A percentile compares a stretch with the other conserved stretches of the same genome.
These are phyloP conservation scores for Nebria ingens DNA, from an alignment of 1,140 invertebrate genomes.

Conservation along the genomic window DNA sequence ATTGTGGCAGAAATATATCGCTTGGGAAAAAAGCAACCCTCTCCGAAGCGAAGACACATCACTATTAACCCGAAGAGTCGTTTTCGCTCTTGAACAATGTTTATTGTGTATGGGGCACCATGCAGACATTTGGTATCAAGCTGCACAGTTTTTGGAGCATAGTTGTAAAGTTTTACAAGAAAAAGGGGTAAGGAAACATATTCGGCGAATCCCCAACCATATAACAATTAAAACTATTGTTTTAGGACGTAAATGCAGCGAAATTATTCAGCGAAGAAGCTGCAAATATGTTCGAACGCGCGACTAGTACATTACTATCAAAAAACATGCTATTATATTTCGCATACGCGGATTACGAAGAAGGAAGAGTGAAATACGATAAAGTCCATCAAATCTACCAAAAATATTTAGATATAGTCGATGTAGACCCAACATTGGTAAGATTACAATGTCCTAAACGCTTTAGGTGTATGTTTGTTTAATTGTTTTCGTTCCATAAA, in stretches of 20 bases:
- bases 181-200: constrained; percentile 64
- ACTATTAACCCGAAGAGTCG: constrained; percentile 83
- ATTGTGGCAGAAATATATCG: constrained; percentile 98
- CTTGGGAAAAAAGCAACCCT: constrained; percentile 96
- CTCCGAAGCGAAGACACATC: constrained; percentile 91
- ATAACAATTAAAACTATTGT: constrained; percentile 7
- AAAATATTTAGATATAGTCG: constrained; percentile 74
- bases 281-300: constrained; percentile 86
- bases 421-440: constrained; percentile 91
- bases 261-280: constrained; percentile 91
- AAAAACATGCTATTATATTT: constrained; percentile 93
- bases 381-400: constrained; percentile 97
- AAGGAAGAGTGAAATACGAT: constrained; percentile 90
- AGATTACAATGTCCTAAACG: too few species aligned
- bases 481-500: too few species aligned
- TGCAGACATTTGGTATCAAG: constrained; percentile 98
- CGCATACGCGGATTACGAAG: constrained; percentile 98
- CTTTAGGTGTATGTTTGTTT: constrained; percentile 15
- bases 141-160: constrained; percentile 89
- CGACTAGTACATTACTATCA: constrained; percentile 75
- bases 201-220: constrained; percentile 1
- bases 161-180: constrained; percentile 86
- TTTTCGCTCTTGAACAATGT: constrained; percentile 98
- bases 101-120: constrained; percentile 93
- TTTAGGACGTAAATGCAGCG: constrained; percentile 78